Percentiles rank a stretch among this genome's conserved stretches.
phyloP scores from a whole-genome alignment of 2,113 vertebrate species.

The Apus apus region DNA sequence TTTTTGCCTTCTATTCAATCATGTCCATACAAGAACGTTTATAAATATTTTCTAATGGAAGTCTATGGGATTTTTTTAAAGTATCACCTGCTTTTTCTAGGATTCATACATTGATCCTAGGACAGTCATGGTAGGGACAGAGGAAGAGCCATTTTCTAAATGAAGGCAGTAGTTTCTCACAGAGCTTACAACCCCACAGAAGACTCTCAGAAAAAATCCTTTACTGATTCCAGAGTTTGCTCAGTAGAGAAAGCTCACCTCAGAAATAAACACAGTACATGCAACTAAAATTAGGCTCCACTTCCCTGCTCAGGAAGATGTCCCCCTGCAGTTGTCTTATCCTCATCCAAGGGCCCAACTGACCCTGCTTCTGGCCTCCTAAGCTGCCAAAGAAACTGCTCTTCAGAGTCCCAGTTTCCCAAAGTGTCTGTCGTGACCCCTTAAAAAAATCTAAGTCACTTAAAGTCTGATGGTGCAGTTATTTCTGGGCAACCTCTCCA shows the following conservation, averaged over 20 bases:
- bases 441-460: not conserved
- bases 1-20: not conserved
- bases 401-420: not conserved
- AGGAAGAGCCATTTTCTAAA: not conserved
- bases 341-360: not conserved
- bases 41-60: not conserved
- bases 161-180: not conserved
- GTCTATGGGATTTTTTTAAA: not conserved
- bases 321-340: not conserved
- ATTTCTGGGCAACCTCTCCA: not conserved
- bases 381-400: not conserved
- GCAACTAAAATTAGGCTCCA: not conserved
- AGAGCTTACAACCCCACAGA: not conserved
- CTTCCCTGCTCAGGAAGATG: not conserved
- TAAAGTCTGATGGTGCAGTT: not conserved
- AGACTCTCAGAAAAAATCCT: not conserved
- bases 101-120: not conserved
- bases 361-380: not conserved
- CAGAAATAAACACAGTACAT: not conserved
- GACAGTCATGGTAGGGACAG: not conserved
- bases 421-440: not conserved
- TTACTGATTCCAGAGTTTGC: not conserved
- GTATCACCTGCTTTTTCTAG: not conserved
- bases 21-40: not conserved
- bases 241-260: not conserved